Evolutionary conservation across 35 echinoderm and acorn worm species (phyloP).

Genomic region (Ophiothrix spiculata): DNA sequence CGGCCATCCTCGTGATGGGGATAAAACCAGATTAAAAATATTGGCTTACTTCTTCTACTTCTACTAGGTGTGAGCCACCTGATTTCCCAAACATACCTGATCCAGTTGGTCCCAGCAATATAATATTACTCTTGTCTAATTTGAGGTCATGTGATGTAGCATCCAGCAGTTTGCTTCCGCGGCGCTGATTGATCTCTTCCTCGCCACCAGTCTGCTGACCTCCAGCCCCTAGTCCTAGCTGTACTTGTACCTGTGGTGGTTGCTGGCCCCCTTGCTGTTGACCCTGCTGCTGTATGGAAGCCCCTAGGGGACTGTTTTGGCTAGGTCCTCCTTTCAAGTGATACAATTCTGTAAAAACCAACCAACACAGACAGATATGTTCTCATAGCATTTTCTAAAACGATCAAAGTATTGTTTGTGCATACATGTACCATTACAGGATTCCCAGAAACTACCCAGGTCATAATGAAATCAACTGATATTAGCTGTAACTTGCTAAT

Average conservation of each 20-base stretch:
- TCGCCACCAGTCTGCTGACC: background rate
- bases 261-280: conserved; percentile 27
- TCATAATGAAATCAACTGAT: too few relatives aligned
- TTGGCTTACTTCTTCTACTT: too few relatives aligned
- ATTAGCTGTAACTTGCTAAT: too few relatives aligned
- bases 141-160: conserved; percentile 56
- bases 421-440: too few relatives aligned
- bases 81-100: too few relatives aligned
- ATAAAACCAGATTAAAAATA: too few relatives aligned
- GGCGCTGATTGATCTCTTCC: background rate
- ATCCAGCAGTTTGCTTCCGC: conserved; percentile 65
- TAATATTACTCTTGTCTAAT: conserved; percentile 90
- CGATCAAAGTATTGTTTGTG: too few relatives aligned
- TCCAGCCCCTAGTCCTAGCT: background rate
- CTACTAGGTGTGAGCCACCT: background rate
- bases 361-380: too few relatives aligned
- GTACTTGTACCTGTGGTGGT: too few relatives aligned
- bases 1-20: too few relatives aligned
- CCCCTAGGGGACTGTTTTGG: conserved; percentile 80
- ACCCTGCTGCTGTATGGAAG: conserved; percentile 47
- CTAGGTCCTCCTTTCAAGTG: conserved; percentile 71
- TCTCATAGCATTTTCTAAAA: too few relatives aligned
- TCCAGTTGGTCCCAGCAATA: conserved; percentile 85
- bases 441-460: too few relatives aligned
- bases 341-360: conserved; percentile 57